Evolutionary conservation across 2,797 vertebrate genomes (phyloP), one percentile per base, ranked within the genome.

Genomic region (Semaprochilodus insignis): DNA sequence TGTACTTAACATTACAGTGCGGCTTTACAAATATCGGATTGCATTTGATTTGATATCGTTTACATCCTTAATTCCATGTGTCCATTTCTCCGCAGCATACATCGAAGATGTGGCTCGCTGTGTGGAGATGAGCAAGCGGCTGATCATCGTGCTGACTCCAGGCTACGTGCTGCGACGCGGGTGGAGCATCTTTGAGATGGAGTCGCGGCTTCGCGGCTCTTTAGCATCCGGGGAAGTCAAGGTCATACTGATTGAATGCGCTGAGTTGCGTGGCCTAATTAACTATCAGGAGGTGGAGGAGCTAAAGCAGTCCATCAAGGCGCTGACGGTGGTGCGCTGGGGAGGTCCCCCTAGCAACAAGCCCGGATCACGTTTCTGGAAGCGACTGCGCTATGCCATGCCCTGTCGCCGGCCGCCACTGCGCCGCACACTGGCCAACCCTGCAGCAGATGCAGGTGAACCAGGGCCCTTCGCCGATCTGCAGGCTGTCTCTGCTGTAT

Each of bases 281-380:
- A 99, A 99, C 96, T 99, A 99, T 94, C 98, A 99, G 93, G 98
- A 99, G 88, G 97, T 99, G 36, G 98, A 99, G 91, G 97, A 97
- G 13, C 97, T 99, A 74, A 99, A 99, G 91, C 97, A 99, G 75
- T 98, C 97, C 88, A 99, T 99, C 89, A 99, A 99, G 92, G 97
- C 97, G 87, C 96, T 99, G 88, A 98, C 97, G 0, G 97, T 99
- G 89, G 97, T 99, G 95, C 99, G 98, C 93, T 99, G 98, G 98
- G 96, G 93, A 0, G 97, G 98, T 92, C 95, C 97, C 88, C 96
- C 96, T 92, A 99, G 97, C 96, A 99, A 97, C 96, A 97, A 98
- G 94, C 96, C 98, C 88, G 97, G 95, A 95, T 99, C 98, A 86
- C 97, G 97, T 91, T 99, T 99, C 95, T 99, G 98, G 98, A 99